phyloP scores from a whole-genome alignment of 2,113 vertebrate genomes.

The Addax nasomaculatus region DNA sequence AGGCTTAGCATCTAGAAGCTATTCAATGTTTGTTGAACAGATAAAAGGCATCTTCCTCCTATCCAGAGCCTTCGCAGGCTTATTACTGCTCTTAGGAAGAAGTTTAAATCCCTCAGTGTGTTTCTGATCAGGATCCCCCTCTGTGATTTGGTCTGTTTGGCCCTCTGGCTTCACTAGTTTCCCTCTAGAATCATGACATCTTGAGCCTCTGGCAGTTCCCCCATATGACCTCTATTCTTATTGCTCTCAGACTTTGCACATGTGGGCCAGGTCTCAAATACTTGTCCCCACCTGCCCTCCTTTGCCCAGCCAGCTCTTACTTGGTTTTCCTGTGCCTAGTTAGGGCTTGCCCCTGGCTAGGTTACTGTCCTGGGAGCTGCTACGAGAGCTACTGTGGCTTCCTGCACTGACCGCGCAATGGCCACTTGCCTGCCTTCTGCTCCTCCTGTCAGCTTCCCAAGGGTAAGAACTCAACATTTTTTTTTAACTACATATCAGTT shows the following conservation, averaged over 20 bases:
- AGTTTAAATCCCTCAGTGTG: background rate
- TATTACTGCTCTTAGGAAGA: background rate
- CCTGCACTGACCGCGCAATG: background rate
- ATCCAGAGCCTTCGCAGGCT: background rate
- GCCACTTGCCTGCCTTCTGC: background rate
- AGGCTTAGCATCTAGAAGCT: background rate
- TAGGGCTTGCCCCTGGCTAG: background rate
- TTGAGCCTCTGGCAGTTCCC: background rate
- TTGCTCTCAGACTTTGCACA: background rate
- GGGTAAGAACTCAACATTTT: background rate
- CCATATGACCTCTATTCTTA: background rate
- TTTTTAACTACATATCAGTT: background rate
- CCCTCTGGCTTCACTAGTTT: background rate
- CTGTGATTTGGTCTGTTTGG: background rate
- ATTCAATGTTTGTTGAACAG: background rate
- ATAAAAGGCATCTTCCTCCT: background rate
- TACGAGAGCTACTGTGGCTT: background rate
- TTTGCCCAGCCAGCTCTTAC: background rate
- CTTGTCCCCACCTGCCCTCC: background rate
- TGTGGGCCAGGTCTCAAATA: background rate
- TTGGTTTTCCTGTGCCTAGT: background rate
- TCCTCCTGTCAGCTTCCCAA: background rate
- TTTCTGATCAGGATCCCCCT: background rate
- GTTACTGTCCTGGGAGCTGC: background rate
- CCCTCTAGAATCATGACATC: background rate